Evolutionary conservation across 2,888 invertebrate genomes (phyloP).

Genomic region (Cataglyphis altisquamis): DNA sequence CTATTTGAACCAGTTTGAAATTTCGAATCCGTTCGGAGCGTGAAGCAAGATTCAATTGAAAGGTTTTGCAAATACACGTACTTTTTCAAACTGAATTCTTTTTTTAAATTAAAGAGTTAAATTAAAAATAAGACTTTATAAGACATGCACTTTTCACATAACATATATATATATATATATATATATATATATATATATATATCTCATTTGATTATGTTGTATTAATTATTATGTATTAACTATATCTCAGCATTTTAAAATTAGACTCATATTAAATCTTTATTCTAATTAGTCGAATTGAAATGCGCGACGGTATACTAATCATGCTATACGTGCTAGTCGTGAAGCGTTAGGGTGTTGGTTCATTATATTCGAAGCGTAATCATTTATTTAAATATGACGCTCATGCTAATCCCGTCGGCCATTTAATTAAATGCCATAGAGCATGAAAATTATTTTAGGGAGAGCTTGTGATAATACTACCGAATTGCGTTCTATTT

Average conservation of each 20-base stretch:
- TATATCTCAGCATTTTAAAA: background rate
- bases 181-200: no score
- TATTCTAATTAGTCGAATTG: background rate
- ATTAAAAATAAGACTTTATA: background rate
- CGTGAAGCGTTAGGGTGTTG: slow-evolving; percentile 7
- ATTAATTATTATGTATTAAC: background rate
- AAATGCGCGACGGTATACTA: background rate
- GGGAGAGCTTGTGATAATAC: slow-evolving; percentile 12
- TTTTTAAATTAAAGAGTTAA: background rate
- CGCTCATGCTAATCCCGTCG: slow-evolving; percentile 7
- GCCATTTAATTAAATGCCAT: slow-evolving; percentile 41
- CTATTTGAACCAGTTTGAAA: background rate
- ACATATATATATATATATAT: background rate
- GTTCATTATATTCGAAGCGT: slow-evolving; percentile 29
- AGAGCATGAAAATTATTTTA: slow-evolving; percentile 42
- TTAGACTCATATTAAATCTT: background rate
- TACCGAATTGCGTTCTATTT: slow-evolving; percentile 21
- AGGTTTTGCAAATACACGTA: background rate
- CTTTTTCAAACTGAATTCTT: background rate
- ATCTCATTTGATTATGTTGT: background rate
- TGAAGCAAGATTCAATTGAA: background rate
- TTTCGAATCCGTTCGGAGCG: background rate
- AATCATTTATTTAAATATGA: slow-evolving; percentile 44
- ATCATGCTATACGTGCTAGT: background rate
- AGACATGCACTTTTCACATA: background rate